A percentile compares a stretch with the other conserved stretches of the same genome.
phyloP scores from a whole-genome alignment of 2,797 vertebrate species.

The Rhinophrynus dorsalis region DNA sequence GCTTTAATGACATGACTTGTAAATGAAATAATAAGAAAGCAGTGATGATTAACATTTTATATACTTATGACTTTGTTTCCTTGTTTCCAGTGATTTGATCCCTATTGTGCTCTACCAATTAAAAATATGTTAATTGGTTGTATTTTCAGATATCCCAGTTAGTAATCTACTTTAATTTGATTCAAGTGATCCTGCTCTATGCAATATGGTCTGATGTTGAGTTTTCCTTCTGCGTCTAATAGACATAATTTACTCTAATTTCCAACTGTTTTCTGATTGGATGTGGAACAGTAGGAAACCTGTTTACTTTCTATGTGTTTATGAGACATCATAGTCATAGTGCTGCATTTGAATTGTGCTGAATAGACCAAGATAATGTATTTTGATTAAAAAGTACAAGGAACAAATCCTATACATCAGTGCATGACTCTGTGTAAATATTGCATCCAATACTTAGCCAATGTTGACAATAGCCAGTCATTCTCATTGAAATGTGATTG shows the following conservation, averaged over 20 bases:
- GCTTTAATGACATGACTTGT: too few relatives aligned
- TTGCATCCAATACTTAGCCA: too few relatives aligned
- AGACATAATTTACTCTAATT: slow-evolving; percentile 45
- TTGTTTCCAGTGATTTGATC: background rate
- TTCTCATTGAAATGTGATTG: too few relatives aligned
- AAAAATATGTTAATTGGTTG: slow-evolving; percentile 8
- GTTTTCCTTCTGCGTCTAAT: slow-evolving; percentile 11
- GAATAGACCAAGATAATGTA: too few relatives aligned
- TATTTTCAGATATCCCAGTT: background rate
- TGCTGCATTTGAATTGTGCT: too few relatives aligned
- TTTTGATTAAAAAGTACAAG: too few relatives aligned
- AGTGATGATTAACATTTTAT: background rate
- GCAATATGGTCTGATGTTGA: background rate
- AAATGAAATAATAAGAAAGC: too few relatives aligned
- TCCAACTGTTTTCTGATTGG: slow-evolving; percentile 65
- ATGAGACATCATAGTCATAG: too few relatives aligned
- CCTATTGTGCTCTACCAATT: slow-evolving; percentile 14
- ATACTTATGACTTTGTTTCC: background rate
- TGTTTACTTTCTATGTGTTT: slow-evolving; percentile 58
- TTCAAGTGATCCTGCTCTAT: slow-evolving; percentile 25
- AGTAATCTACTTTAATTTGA: slow-evolving; percentile 30
- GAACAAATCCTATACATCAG: too few relatives aligned
- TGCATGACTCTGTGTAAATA: too few relatives aligned
- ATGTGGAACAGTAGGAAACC: slow-evolving; percentile 57
- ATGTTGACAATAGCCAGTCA: too few relatives aligned